Evolutionary conservation across 2,797 vertebrate genomes (phyloP), one percentile per base, ranked within the genome.

Genomic region (Siniperca obscura): DNA sequence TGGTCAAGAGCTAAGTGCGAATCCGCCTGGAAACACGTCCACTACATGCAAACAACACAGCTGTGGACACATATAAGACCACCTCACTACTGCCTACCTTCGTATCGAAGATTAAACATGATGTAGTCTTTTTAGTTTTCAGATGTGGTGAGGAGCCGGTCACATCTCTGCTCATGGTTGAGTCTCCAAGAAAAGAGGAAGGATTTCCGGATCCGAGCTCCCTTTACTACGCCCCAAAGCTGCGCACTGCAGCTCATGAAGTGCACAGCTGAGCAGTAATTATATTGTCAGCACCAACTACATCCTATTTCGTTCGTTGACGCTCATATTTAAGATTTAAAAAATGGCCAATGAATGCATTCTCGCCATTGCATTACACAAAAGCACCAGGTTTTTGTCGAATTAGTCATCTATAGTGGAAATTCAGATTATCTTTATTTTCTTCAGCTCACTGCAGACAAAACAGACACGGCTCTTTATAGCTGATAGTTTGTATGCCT

Each of bases 121-220:
- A 19, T 46, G 27, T 44, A 25, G 2, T 4, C 65, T 7, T 77
- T 10, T 44, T 38, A 4, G n/a, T 73, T 60, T 30, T 13, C 13
- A 21, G 36, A 19, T 0, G 30, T 0, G 22, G 0, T 0, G 13
- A 1, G 16, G n/a, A 14, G 48, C 67, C 0, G 8, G 0, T 0
- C 53, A 2, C 11, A 46, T 4, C 1, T 0, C 61, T 21, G 25
- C 48, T 44, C 36, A 4, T 0, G 22, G 27, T 7, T 10, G 48
- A 46, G 34, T 40, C 42, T n/a, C 1, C 55, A 0, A 3, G 52
- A 3, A 0, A n/a, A 91, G 66, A 89, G 68, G 34, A 11, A 7
- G 69, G 0, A 42, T 7, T 88, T 93, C 93, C 89, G 90, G 62
- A 12, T 85, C 36, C 48, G 74, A 21, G 27, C 2, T 34, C 10